Base-by-base conservation (phyloP, 1,140 invertebrate genomes). In the Bombyx mandarina region DNA sequence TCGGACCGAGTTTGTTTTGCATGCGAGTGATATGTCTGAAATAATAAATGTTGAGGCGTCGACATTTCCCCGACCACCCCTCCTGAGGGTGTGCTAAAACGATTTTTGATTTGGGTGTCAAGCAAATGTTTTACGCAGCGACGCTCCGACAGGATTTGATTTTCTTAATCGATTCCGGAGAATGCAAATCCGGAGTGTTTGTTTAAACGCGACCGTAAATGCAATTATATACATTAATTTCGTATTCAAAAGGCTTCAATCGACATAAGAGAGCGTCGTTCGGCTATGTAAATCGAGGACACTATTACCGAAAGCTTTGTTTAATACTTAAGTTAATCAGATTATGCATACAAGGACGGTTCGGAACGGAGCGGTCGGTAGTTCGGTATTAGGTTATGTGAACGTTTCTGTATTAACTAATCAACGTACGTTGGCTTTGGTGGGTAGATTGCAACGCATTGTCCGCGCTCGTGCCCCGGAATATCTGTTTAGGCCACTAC, bases 21-120 rank as follows among this genome's bases (percentile, higher is more conserved):
- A 87, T 87, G 84, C 82, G 84, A 87, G 84, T 87, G 84, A 87
- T 87, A 87, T 85, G 84, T 87, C 84, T 87, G 84, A 82, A 87
- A 85, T 87, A 87, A 87, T 87, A 87, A 87, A 87, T 87, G 84
- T 87, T 85, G 79, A 84, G 82, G 84, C 84, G 82, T 84, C 81
- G 79, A 82, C 79, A 76, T 74, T 82, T 78, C 79, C 79, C 75
- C 70, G 69, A 63, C 71, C 71, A 66, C 72, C 81, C 81, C 66
- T 64, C 58, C 56, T 67, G 74, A 77, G 82, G 80, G 82, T 81
- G 78, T 73, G 72, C 79, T 83, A 87, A 87, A 87, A 81, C 84
- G 84, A 85, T 85, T 87, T 87, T 87, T 87, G 84, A 87, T 87
- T 87, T 83, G 84, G 83, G 82, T 82, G 84, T 87, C 84, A 82